Evolutionary conservation across 2,113 vertebrate species (phyloP).

Genomic region (Mixornis gularis): DNA sequence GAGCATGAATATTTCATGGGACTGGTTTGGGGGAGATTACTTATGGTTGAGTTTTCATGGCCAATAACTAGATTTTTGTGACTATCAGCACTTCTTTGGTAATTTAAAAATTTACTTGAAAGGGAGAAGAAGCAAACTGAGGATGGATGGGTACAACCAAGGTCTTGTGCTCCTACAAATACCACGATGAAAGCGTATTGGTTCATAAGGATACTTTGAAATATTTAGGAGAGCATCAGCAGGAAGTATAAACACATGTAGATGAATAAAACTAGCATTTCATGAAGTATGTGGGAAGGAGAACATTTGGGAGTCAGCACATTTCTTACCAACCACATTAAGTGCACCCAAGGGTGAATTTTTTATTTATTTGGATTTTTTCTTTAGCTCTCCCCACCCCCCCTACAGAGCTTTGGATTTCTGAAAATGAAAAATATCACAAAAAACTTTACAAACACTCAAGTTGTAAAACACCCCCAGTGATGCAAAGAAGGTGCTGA

Average conservation of each 20-base stretch:
- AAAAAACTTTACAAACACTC: neutral
- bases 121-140: neutral
- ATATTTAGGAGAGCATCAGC: conserved; percentile 52
- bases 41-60: conserved; percentile 34
- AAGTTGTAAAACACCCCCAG: accelerated
- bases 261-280: conserved; percentile 14
- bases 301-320: conserved; percentile 36
- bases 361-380: conserved; percentile 15
- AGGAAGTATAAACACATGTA: conserved; percentile 33
- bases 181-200: neutral
- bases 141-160: neutral
- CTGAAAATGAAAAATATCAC: neutral
- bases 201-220: conserved; percentile 40
- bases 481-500: neutral
- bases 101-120: conserved; percentile 47
- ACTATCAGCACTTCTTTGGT: conserved; percentile 37
- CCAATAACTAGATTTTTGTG: conserved; percentile 21
- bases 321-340: conserved; percentile 19
- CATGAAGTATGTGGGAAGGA: conserved; percentile 8
- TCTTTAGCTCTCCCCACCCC: neutral
- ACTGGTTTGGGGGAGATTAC: neutral
- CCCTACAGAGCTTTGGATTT: neutral
- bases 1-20: conserved; percentile 50
- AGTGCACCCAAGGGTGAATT: conserved; percentile 50
- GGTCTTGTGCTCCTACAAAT: neutral